These are phyloP conservation scores for Chondrosia reniformis DNA, from an alignment of 37 sponge, comb jelly and placozoan species.

Conservation along the genomic window DNA sequence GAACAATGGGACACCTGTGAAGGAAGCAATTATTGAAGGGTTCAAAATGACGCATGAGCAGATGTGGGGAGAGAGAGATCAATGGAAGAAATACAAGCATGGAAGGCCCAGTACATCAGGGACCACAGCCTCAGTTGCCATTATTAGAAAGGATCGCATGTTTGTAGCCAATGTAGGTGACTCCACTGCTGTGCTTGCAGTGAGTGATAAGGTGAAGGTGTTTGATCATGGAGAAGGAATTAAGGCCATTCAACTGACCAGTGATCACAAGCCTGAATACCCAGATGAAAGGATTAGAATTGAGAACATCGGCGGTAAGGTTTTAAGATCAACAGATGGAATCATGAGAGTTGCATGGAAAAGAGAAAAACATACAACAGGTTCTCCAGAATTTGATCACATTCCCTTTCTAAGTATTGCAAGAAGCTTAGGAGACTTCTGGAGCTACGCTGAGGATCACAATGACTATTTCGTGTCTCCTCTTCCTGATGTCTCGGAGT, in stretches of 20 bases:
- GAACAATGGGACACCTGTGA: constrained; percentile 43
- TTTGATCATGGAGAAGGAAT: constrained; percentile 1
- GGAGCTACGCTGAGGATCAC: constrained; percentile 72
- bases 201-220: neutral
- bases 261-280: constrained; percentile 95
- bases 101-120: constrained; percentile 89
- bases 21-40: constrained; percentile 55
- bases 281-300: constrained; percentile 58
- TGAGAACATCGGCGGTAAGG: constrained; percentile 66
- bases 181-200: constrained; percentile 73
- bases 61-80: constrained; percentile 77
- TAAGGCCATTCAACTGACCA: constrained; percentile 56
- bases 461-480: constrained; percentile 84
- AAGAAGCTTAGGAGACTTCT: constrained; percentile 89
- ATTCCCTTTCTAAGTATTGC: constrained; percentile 93
- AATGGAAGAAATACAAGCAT: constrained; percentile 57
- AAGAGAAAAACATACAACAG: constrained; percentile 44
- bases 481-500: constrained; percentile 70
- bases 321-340: constrained; percentile 49
- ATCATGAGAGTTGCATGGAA: constrained; percentile 88
- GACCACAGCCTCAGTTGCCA: constrained; percentile 74
- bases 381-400: constrained; percentile 31
- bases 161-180: constrained; percentile 90
- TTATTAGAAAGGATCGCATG: constrained; percentile 72
- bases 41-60: constrained; percentile 68